These are phyloP conservation scores for Helicoverpa zea DNA, from an alignment of 1,140 invertebrate genomes.

Conservation along the genomic window DNA sequence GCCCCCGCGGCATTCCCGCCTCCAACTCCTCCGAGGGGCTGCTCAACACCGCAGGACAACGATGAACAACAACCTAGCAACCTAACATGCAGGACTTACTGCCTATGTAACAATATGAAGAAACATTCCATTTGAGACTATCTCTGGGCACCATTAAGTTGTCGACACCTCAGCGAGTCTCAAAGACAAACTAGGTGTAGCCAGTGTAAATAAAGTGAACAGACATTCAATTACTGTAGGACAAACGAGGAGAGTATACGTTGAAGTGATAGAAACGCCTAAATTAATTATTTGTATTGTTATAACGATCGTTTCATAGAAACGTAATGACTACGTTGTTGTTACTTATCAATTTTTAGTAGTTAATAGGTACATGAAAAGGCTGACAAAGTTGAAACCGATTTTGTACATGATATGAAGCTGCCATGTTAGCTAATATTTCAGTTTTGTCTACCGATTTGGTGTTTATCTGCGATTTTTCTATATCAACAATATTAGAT, in stretches of 20 bases:
- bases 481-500: slow-evolving; percentile 50
- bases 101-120: slow-evolving; percentile 15
- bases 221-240: slow-evolving; percentile 57
- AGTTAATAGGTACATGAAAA: slow-evolving; percentile 82
- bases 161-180: slow-evolving; percentile 68
- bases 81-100: slow-evolving; percentile 1
- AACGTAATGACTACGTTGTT: slow-evolving; percentile 81
- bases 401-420: slow-evolving; percentile 73
- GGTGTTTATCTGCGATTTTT: slow-evolving; percentile 57
- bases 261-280: slow-evolving; percentile 84
- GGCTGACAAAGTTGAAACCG: slow-evolving; percentile 77
- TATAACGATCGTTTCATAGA: slow-evolving; percentile 84
- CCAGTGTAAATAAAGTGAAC: slow-evolving; percentile 69
- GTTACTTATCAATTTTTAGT: slow-evolving; percentile 83
- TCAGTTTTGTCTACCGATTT: slow-evolving; percentile 55
- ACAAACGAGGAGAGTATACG: slow-evolving; percentile 79
- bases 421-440: slow-evolving; percentile 59
- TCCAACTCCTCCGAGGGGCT: slow-evolving; percentile 75
- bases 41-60: slow-evolving; percentile 64
- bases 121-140: slow-evolving; percentile 69
- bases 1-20: slow-evolving; percentile 71
- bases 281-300: slow-evolving; percentile 80
- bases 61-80: slow-evolving; percentile 54
- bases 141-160: slow-evolving; percentile 49
- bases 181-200: slow-evolving; percentile 72